Base-by-base conservation (phyloP, 2,797 vertebrate genomes). In the Enteromius afrohamiltoni region DNA sequence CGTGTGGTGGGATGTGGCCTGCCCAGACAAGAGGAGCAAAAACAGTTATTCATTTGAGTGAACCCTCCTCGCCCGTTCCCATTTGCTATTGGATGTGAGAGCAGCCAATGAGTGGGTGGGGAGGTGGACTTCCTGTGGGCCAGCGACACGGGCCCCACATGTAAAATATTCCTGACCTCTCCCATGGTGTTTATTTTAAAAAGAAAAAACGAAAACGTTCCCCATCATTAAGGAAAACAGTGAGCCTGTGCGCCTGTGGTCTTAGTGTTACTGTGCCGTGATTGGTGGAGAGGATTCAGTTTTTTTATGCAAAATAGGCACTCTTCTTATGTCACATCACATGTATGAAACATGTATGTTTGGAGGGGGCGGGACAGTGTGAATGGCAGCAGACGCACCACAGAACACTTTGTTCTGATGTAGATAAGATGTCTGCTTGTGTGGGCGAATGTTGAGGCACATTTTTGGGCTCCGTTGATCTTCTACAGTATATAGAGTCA, bases 101-200 rank as follows among this genome's bases (percentile, higher is more conserved):
- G 55, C 79, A 79, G 73, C 73, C 74, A 83, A 70, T 82, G 79
- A 68, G 45, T 70, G 77, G 51, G 51, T 49, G 76, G 83, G 87
- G 23, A 84, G 49, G 76, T 70, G 68, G 77, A 86, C 82, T 88
- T 79, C 83, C 83, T 80, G 77, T 85, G 77, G 80, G 85, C 88
- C 53, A 80, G 47, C 68, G 65, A 83, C 76, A 79, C 45, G 42
- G 49, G 64, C 85, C 68, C 64, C 86, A 60, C 77, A 58, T 77
- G 70, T 80, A 79, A 76, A 83, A 76, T 84, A 84, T 83, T 78
- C 78, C 84, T 87, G 87, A 86, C 76, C 78, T 87, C 88, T 87
- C 86, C 87, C 65, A 81, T 84, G 68, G 76, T 89, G 89, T 89
- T 90, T 89, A 88, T 90, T 90, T 90, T 84, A 86, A 84, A 85